Conservation (phyloP, 2,888 invertebrate species). For the Drosophila tanythrix region DNA sequence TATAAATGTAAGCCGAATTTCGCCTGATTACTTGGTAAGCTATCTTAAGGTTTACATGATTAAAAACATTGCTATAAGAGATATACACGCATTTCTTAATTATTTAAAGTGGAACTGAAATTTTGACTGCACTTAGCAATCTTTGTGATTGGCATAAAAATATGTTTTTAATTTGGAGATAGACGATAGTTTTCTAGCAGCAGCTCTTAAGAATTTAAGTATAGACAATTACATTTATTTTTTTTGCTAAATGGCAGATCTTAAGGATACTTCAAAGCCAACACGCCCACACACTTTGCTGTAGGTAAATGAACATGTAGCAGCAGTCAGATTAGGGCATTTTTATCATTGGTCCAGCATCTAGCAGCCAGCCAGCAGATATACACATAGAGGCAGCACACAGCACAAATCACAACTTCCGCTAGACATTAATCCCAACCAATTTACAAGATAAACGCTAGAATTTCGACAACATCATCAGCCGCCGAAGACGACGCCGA, state of each 20-base stretch:
- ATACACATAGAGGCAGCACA: slow-evolving; percentile 36
- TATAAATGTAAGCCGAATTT: slow-evolving; percentile 38
- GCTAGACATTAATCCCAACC: slow-evolving; percentile 76
- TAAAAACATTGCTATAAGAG: slow-evolving; percentile 29
- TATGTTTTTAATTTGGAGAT: neutral
- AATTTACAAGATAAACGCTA: slow-evolving; percentile 78
- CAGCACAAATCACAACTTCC: slow-evolving; percentile 71
- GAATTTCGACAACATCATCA: slow-evolving; percentile 80
- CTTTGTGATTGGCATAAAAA: neutral
- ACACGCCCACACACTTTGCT: slow-evolving; percentile 61
- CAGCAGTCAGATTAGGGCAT: slow-evolving; percentile 20
- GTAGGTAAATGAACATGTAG: slow-evolving; percentile 75
- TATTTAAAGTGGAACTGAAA: neutral
- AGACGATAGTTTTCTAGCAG: neutral
- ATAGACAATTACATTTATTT: slow-evolving; percentile 2
- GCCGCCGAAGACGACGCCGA: slow-evolving; percentile 30
- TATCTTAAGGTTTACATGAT: slow-evolving; percentile 26
- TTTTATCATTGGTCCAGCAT: slow-evolving; percentile 46
- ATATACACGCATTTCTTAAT: neutral
- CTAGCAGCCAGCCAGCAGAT: slow-evolving; percentile 14
- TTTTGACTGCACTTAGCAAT: neutral
- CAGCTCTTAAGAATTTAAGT: neutral
- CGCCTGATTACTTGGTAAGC: slow-evolving; percentile 67
- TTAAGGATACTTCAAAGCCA: slow-evolving; percentile 55
- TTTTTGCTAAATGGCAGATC: slow-evolving; percentile 47